Conservation (phyloP, 2,888 invertebrate genomes). For the Sminthurides aquaticus region DNA sequence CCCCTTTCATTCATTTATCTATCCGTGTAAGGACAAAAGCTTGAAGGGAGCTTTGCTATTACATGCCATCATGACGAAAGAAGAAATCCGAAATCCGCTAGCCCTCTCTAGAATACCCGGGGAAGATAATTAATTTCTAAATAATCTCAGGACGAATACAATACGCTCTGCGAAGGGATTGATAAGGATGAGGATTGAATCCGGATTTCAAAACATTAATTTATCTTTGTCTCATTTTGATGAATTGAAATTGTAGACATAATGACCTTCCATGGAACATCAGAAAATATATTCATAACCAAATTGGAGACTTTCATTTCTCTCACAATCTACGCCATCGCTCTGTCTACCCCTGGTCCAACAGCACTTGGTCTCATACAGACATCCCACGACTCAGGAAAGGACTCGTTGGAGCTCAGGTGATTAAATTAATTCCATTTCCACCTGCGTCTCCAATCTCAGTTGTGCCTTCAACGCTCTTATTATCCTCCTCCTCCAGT, state of each 20-base stretch:
- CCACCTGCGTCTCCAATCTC: background rate
- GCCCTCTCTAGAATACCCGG: too few species aligned
- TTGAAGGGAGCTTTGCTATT: too few species aligned
- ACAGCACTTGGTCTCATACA: constrained; percentile 48
- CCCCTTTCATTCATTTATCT: too few species aligned
- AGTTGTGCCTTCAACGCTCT: background rate
- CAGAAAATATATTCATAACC: constrained; percentile 45
- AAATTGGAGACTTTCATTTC: constrained; percentile 45
- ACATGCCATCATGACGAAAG: too few species aligned
- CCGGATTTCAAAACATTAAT: background rate
- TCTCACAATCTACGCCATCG: constrained; percentile 41
- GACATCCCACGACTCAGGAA: constrained; percentile 48
- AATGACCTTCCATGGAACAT: constrained; percentile 47
- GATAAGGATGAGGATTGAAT: too few species aligned
- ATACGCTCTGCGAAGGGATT: too few species aligned
- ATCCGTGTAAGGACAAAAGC: too few species aligned
- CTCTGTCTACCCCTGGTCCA: constrained; percentile 44
- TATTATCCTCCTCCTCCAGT: background rate
- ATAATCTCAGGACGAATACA: too few species aligned
- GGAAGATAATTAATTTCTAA: too few species aligned
- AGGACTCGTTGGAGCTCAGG: constrained; percentile 50
- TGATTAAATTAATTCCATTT: constrained; percentile 24
- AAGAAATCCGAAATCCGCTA: too few species aligned
- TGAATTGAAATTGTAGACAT: constrained; percentile 41
- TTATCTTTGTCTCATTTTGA: background rate